These are phyloP conservation scores for Malurus elegans DNA, from an alignment of 2,113 vertebrate species.

Conservation along the genomic window DNA sequence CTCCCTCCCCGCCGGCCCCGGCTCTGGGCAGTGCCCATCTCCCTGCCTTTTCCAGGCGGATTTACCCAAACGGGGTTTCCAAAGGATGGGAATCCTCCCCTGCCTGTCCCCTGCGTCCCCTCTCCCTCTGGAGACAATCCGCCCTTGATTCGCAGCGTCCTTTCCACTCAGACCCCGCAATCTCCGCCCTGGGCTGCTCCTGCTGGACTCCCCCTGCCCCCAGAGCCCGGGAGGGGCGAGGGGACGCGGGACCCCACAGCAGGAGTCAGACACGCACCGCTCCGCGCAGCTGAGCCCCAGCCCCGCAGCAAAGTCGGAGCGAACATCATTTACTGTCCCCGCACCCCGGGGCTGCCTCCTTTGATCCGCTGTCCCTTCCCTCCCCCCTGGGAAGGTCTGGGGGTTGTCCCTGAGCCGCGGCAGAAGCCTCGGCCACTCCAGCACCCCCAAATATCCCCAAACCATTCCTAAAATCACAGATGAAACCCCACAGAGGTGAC, in stretches of 20 bases:
- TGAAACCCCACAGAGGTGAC: accelerated
- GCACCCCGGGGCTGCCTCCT: neutral
- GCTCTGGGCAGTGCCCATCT: neutral
- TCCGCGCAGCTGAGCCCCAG: neutral
- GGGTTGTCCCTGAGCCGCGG: accelerated
- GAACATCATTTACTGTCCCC: neutral
- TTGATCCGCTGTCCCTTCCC: neutral
- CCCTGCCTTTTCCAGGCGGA: neutral
- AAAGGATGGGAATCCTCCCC: neutral
- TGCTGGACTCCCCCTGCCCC: neutral
- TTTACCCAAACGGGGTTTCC: accelerated
- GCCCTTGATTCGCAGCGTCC: neutral
- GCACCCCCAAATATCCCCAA: neutral
- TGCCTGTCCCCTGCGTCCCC: accelerated
- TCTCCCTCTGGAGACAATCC: neutral
- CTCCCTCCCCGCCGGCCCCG: neutral
- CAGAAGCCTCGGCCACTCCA: neutral
- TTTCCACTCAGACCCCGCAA: accelerated
- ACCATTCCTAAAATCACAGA: accelerated
- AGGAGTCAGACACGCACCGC: accelerated
- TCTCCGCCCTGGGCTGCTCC: neutral
- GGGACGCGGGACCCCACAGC: accelerated
- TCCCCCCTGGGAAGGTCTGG: accelerated
- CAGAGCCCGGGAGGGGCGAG: accelerated
- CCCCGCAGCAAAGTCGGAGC: neutral